phyloP scores from a whole-genome alignment of 1,140 invertebrate genomes.

The Danaus melanippus region DNA sequence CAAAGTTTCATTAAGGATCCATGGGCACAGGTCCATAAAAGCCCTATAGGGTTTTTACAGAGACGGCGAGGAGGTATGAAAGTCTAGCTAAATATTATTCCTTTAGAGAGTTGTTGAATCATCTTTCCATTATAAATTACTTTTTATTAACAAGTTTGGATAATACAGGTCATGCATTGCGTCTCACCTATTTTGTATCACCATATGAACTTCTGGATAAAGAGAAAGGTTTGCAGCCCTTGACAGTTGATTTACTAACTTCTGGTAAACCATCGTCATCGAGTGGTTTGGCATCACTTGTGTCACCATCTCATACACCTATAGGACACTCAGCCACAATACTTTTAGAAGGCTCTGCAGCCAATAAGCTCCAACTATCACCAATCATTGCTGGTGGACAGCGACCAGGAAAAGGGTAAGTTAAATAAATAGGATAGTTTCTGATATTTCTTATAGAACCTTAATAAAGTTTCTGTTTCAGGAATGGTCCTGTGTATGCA shows the following conservation, averaged over 20 bases:
- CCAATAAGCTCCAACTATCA: conserved; percentile 89
- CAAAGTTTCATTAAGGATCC: conserved; percentile 86
- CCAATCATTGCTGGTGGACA: conserved; percentile 85
- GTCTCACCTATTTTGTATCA: conserved; percentile 95
- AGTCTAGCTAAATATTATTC: not conserved
- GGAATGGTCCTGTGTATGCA: conserved; percentile 84
- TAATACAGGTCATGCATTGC: conserved; percentile 88
- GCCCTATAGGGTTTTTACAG: conserved; percentile 87
- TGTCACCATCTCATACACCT: conserved; percentile 43
- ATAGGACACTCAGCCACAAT: conserved; percentile 91
- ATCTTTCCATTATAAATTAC: not conserved
- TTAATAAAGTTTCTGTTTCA: conserved; percentile 14
- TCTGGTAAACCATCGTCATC: conserved; percentile 67
- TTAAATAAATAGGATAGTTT: conserved; percentile 4
- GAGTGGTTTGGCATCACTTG: conserved; percentile 40
- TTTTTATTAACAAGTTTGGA: not conserved
- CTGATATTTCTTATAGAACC: not conserved
- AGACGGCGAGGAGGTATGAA: conserved; percentile 79
- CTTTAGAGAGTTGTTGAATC: not conserved
- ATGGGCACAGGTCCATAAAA: conserved; percentile 90
- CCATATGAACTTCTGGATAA: conserved; percentile 92
- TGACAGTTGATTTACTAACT: conserved; percentile 79
- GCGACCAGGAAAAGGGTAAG: conserved; percentile 83
- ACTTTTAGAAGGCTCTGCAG: conserved; percentile 89
- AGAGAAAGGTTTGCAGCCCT: conserved; percentile 80